Conservation (phyloP, 2,888 invertebrate genomes). For the Eupithecia exiguata region DNA sequence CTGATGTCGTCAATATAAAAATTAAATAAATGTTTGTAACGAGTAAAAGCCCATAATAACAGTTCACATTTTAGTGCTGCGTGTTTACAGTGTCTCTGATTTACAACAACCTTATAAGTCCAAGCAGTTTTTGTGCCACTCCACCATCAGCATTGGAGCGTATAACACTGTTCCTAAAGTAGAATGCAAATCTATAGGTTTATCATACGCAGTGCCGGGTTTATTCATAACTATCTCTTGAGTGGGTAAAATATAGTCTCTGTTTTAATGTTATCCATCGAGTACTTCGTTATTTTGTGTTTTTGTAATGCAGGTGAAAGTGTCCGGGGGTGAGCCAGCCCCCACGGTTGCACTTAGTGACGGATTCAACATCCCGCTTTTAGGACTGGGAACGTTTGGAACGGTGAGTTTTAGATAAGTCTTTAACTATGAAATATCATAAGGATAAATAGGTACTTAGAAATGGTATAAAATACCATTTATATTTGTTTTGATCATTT, state of each 20-base stretch:
- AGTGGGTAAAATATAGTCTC: background rate
- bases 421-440: background rate
- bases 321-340: slow-evolving; percentile 47
- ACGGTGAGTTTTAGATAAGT: slow-evolving; percentile 44
- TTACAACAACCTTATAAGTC: too few relatives aligned
- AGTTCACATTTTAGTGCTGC: too few relatives aligned
- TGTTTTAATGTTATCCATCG: background rate
- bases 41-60: too few relatives aligned
- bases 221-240: background rate
- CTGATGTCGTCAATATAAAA: too few relatives aligned
- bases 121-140: background rate
- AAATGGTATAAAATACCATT: too few relatives aligned
- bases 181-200: background rate
- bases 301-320: slow-evolving; percentile 40
- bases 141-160: background rate
- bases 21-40: too few relatives aligned
- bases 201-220: background rate
- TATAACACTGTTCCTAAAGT: too few relatives aligned
- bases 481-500: background rate
- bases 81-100: too few relatives aligned
- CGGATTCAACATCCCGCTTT: slow-evolving; percentile 67
- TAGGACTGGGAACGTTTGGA: slow-evolving; percentile 68
- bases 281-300: background rate
- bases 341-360: slow-evolving; percentile 65
- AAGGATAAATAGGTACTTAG: background rate